phyloP scores from a whole-genome alignment of 1,140 invertebrate species.

The Eulimnadia texana region DNA sequence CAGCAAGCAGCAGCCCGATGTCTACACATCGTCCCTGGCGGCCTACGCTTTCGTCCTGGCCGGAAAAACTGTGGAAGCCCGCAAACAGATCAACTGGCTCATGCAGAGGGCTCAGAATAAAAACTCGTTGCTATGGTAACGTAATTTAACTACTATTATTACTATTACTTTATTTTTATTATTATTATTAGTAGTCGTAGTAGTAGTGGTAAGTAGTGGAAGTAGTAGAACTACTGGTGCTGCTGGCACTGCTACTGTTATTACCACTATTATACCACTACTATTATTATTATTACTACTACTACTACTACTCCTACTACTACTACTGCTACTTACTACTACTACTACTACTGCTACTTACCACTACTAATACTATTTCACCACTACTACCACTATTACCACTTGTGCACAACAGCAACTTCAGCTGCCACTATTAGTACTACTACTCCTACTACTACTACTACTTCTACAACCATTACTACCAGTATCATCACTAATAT shows the following conservation, averaged over 20 bases:
- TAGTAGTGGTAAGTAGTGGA: no score
- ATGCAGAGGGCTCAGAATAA: constrained; percentile 17
- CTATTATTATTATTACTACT: no score
- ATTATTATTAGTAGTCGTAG: no score
- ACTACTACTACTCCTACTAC: no score
- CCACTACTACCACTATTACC: no score
- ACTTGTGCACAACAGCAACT: no score
- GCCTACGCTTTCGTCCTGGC: constrained; percentile 45
- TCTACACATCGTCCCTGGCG: constrained; percentile 29
- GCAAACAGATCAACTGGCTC: constrained; percentile 17
- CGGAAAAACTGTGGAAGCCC: constrained; percentile 22
- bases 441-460: background rate
- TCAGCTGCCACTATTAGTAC: background rate
- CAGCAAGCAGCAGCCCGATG: background rate
- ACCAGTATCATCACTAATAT: background rate
- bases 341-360: no score
- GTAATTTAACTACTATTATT: constrained; percentile 13
- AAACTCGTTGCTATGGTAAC: constrained; percentile 32
- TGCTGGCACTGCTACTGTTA: no score
- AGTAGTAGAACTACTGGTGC: no score
- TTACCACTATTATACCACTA: no score
- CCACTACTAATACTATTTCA: no score
- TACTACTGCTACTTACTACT: no score
- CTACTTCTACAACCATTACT: background rate
- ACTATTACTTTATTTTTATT: background rate